Evolutionary conservation across 2,113 vertebrate genomes (phyloP), one percentile per base, ranked within the genome.

Genomic region (Tupaia chinensis): DNA sequence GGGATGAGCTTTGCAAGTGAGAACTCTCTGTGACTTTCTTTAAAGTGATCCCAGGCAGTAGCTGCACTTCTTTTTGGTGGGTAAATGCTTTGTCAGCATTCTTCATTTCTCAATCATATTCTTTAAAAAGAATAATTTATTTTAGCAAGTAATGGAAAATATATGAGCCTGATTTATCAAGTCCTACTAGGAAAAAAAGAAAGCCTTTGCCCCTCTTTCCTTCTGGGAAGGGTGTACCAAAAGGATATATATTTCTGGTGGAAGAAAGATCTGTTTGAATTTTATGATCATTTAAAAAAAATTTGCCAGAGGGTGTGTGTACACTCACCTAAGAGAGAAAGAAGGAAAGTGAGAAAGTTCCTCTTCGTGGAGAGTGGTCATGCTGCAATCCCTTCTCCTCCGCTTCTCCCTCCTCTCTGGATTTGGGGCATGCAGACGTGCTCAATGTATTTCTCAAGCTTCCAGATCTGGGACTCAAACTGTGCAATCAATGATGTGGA

Each of bases 191-290:
- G 10, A 44, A 44, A 77, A 91, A 89, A 60, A 81, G 44, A 54
- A 25, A 0, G 22, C 11, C 58, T 20, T 80, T 79, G 44, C 19
- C 16, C 14, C 25, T 73, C n/a, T 86, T 89, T n/a, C 54, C 34
- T 94, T 94, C 29, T 25, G 9, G 23, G 78, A 91, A 80, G 87
- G 56, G 34, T 27, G 68, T 87, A 17, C 32, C 77, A 74, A 87
- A 63, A 93, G 68, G 56, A 63, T 72, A 91, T 29, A 17, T 93
- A 5, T 91, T 91, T 87, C 73, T 81, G 29, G 61, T 84, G 66
- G 63, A 92, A 95, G 84, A 95, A 61, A 70, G 83, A 61, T 20
- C 60, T 74, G 25, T 80, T 81, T 93, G 66, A 60, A 81, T 85
- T 85, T 93, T 79, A 74, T 44, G 44, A 44, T 44, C 44, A 44